Base-by-base conservation (phyloP, 2,888 invertebrate species). In the Hybos culiciformis region DNA sequence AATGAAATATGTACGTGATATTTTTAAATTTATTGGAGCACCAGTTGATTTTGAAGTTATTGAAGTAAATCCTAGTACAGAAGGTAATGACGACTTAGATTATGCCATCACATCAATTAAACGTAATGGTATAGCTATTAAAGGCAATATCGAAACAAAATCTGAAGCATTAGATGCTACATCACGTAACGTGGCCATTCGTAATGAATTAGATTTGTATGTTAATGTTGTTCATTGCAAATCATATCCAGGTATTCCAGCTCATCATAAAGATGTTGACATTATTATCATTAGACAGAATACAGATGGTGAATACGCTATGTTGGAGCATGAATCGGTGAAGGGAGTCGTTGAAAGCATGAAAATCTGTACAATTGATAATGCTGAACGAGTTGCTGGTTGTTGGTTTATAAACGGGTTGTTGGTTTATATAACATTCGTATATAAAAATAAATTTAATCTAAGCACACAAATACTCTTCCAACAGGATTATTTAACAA, bases 301-400 rank as follows among this genome's bases (percentile, higher is more conserved):
- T 69, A 96, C 93, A 2, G 97, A 97, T 66, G 97, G 97, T 39
- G 97, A 97, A 69, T 97, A 97, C 67, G 87, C 93, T 41, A 94
- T 90, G 86, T 70, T 96, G 59, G 97, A 98, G 60, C 97, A 98
- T 64, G 93, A 97, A 73, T 84, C 81, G 45, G 91, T 90, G 2
- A 64, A 67, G 11, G 97, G 97, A 6, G 88, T 97, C 4, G 83
- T 97, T 32, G 96, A 97, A 68, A 92, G 92, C 54, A 83, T 97
- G 81, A 94, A 94, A 66, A 79, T 94, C 18, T 85, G 93, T 1
- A 93, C 94, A 0, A 71, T 75, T 2, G 77, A 79, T 42, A 91
- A 90, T 64, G 88, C 91, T 0, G 86, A 88, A 57, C 73, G 94
- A 42, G 86, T 98, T 5, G 91, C 93, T 0, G 74, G 88, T 47